Evolutionary conservation across 2,888 invertebrate species (phyloP).

Genomic region (Pseudanteris insignis): DNA sequence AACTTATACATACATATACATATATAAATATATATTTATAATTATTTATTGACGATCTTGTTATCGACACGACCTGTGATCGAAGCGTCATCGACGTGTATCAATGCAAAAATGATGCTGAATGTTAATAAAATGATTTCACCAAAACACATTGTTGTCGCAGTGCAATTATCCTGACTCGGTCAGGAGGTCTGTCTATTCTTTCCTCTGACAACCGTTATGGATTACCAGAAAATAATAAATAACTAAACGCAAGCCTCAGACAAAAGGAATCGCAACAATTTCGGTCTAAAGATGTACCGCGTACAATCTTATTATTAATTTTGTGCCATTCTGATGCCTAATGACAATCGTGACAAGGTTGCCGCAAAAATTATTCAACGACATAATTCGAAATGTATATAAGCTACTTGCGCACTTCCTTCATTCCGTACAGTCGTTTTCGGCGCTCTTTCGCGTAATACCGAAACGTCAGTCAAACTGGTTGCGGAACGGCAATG

Average conservation of each 20-base stretch:
- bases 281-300: conserved; percentile 32
- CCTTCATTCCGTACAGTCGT: conserved; percentile 27
- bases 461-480: conserved; percentile 15
- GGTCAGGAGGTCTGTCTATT: conserved; percentile 40
- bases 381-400: conserved; percentile 61
- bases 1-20: too few species aligned
- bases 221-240: conserved; percentile 33
- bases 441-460: conserved; percentile 27
- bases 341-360: conserved; percentile 63
- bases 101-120: conserved; percentile 26
- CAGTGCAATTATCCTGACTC: conserved; percentile 35
- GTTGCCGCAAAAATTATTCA: conserved; percentile 52
- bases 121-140: conserved; percentile 39
- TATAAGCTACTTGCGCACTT: conserved; percentile 53
- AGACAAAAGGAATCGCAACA: conserved; percentile 33
- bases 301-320: conserved; percentile 49
- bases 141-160: conserved; percentile 17
- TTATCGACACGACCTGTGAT: conserved; percentile 36
- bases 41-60: conserved; percentile 30
- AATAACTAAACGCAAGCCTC: conserved; percentile 19
- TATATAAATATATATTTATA: conserved; percentile 13
- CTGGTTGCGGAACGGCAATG: conserved; percentile 36
- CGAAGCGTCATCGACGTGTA: conserved; percentile 25
- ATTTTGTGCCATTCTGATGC: conserved; percentile 28
- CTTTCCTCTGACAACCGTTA: conserved; percentile 41